These are phyloP conservation scores for Strix occidentalis DNA, from an alignment of 2,797 vertebrate species.

Conservation along the genomic window DNA sequence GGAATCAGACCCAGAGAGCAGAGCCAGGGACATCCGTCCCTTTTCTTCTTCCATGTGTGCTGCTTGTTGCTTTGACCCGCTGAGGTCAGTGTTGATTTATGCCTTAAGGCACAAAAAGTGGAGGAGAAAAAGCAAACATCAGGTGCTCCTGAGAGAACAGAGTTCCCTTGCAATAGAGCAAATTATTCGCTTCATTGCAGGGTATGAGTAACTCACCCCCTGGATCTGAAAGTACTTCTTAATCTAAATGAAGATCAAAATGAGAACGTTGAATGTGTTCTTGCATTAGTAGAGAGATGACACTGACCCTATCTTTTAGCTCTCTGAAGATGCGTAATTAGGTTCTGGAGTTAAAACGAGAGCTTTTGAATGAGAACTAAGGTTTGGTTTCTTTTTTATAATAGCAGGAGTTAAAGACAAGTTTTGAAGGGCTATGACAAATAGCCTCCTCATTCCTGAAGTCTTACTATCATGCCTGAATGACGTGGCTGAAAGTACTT, in stretches of 20 bases:
- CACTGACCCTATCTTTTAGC: neutral
- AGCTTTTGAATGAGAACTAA: neutral
- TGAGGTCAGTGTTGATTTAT: neutral
- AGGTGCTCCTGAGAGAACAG: neutral
- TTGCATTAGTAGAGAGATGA: neutral
- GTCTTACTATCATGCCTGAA: fast-evolving
- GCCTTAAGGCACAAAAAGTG: neutral
- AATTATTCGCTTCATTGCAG: neutral
- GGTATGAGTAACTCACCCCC: neutral
- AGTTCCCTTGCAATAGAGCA: neutral
- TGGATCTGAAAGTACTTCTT: neutral
- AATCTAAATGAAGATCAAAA: neutral
- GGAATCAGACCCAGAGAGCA: neutral
- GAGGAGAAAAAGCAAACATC: neutral
- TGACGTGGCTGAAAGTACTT: neutral
- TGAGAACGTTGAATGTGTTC: fast-evolving
- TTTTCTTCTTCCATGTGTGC: neutral
- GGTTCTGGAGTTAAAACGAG: neutral
- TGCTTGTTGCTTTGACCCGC: neutral
- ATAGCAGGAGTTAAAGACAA: neutral
- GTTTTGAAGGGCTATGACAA: neutral
- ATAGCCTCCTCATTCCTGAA: neutral
- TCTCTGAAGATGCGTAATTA: neutral
- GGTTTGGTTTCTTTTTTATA: neutral
- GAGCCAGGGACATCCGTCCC: neutral